Conservation (phyloP, 2,113 vertebrate genomes). For the Anarhynchus alexandrinus region DNA sequence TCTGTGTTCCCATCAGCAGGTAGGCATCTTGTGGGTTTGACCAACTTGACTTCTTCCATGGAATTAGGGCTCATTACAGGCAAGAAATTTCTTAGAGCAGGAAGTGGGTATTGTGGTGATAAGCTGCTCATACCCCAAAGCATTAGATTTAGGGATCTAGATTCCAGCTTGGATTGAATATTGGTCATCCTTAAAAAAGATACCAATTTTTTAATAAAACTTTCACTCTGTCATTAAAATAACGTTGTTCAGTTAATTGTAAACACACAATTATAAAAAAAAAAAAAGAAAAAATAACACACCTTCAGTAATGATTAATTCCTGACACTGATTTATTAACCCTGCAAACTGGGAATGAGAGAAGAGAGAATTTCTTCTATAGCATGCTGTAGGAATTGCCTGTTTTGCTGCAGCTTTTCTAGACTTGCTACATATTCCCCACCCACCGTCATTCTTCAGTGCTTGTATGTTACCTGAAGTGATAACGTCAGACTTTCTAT, state of each 20-base stretch:
- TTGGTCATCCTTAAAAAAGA: neutral
- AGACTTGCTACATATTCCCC: neutral
- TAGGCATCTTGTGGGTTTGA: neutral
- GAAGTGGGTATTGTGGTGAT: neutral
- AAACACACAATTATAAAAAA: neutral
- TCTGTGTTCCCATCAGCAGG: neutral
- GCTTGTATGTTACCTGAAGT: neutral
- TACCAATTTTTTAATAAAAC: neutral
- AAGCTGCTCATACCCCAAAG: neutral
- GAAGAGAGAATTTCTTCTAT: neutral
- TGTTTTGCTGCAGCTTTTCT: neutral
- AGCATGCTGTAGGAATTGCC: accelerated
- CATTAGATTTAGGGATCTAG: neutral
- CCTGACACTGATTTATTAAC: neutral
- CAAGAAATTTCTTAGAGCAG: neutral
- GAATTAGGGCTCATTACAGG: neutral
- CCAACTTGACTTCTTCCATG: neutral
- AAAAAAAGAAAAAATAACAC: neutral
- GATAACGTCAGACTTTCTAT: neutral
- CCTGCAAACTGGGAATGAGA: neutral
- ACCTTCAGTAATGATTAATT: neutral
- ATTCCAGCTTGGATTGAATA: neutral
- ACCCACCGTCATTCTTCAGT: neutral
- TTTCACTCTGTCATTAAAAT: neutral
- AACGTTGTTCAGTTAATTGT: neutral